phyloP scores from a whole-genome alignment of 92 coral and sea anemone species.

The Bergia sp. region DNA sequence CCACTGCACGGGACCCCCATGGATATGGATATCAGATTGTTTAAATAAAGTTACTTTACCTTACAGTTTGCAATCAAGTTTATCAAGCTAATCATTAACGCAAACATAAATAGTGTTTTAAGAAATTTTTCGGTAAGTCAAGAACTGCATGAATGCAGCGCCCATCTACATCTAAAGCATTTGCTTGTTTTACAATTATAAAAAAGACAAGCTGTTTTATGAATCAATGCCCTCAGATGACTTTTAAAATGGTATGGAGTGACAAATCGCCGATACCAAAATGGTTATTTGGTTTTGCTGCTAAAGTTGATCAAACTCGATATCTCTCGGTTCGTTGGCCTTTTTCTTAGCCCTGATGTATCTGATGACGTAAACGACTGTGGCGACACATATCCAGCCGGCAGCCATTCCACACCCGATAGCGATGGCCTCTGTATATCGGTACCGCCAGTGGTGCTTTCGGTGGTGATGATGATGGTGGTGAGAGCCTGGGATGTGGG shows the following conservation, averaged over 20 bases:
- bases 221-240: background rate
- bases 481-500: conserved; percentile 69
- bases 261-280: background rate
- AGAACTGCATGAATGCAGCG: too few species aligned
- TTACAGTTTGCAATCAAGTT: too few species aligned
- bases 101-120: background rate
- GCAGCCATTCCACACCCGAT: conserved; percentile 93
- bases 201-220: background rate
- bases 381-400: conserved; percentile 92
- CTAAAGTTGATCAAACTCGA: conserved; percentile 37
- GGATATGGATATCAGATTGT: too few species aligned
- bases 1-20: too few species aligned
- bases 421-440: conserved; percentile 79
- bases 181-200: background rate
- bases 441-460: conserved; percentile 81
- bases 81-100: background rate
- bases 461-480: conserved; percentile 65
- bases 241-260: background rate
- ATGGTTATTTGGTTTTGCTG: background rate
- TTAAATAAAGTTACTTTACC: too few species aligned
- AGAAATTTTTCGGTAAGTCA: background rate
- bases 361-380: conserved; percentile 86
- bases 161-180: background rate
- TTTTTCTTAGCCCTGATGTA: conserved; percentile 74
- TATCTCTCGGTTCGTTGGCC: conserved; percentile 49